Evolutionary conservation across 2,888 invertebrate genomes (phyloP).

Genomic region (Campoletis raptor): DNA sequence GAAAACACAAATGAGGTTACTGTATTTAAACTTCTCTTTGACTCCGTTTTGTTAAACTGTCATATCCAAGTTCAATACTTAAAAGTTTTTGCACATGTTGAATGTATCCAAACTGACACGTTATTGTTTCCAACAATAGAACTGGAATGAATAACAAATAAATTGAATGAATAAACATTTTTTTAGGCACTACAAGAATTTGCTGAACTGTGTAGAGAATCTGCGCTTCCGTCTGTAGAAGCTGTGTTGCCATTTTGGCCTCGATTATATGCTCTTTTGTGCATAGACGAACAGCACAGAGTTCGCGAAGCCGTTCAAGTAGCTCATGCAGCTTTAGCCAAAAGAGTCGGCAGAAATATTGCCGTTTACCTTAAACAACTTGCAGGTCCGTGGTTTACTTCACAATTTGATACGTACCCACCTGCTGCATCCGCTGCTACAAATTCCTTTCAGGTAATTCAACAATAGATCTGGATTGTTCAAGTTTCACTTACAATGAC

Average conservation of each 20-base stretch:
- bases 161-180: background rate
- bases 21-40: no score
- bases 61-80: no score
- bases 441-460: conserved; percentile 87
- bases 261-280: conserved; percentile 90
- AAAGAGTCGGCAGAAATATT: conserved; percentile 90
- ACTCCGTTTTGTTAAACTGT: no score
- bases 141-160: background rate
- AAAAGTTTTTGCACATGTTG: background rate
- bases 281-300: conserved; percentile 92
- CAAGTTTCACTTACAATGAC: background rate
- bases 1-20: no score
- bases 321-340: conserved; percentile 90
- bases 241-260: conserved; percentile 93
- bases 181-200: conserved; percentile 93
- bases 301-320: conserved; percentile 92
- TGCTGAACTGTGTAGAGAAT: conserved; percentile 88
- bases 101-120: background rate
- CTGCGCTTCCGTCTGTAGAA: conserved; percentile 89
- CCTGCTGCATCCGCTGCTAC: conserved; percentile 92
- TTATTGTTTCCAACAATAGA: background rate
- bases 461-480: background rate
- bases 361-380: conserved; percentile 93
- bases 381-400: conserved; percentile 94
- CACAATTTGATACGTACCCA: conserved; percentile 94